These are phyloP conservation scores for Ceryle rudis DNA, from an alignment of 2,797 vertebrate genomes.

Conservation along the genomic window DNA sequence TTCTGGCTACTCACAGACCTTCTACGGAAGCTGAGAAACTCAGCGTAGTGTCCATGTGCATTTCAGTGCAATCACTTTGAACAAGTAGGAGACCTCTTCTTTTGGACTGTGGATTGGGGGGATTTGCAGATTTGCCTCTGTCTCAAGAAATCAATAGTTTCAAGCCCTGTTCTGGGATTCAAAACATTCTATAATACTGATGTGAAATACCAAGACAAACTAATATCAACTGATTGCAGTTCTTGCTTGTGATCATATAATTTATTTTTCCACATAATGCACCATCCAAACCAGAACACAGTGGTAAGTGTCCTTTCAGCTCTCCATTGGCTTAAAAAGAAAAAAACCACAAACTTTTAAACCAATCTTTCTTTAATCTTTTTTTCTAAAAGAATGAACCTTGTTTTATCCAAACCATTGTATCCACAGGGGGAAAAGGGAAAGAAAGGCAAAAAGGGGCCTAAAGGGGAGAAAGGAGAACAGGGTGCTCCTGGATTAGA, in stretches of 20 bases:
- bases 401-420: conserved; percentile 92
- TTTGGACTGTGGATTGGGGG: not conserved
- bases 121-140: conserved; percentile 10
- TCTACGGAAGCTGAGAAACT: not conserved
- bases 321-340: conserved; percentile 67
- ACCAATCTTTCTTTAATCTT: conserved; percentile 15
- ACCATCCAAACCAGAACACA: conserved; percentile 75
- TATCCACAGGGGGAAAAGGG: conserved; percentile 99
- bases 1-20: not conserved
- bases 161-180: conserved; percentile 65
- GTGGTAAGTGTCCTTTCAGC: conserved; percentile 84
- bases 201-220: conserved; percentile 2
- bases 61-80: not conserved
- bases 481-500: conserved; percentile 99
- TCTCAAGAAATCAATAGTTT: not conserved
- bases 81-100: not conserved
- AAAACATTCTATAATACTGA: not conserved
- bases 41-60: not conserved
- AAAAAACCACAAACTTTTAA: conserved; percentile 45
- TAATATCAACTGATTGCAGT: conserved; percentile 31
- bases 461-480: conserved; percentile 99
- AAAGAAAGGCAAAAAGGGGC: conserved; percentile 99
- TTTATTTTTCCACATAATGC: conserved; percentile 74
- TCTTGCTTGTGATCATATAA: conserved; percentile 51
- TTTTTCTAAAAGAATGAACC: conserved; percentile 72